phyloP scores from a whole-genome alignment of 2,888 invertebrate species.

The Diadegma fenestrale region DNA sequence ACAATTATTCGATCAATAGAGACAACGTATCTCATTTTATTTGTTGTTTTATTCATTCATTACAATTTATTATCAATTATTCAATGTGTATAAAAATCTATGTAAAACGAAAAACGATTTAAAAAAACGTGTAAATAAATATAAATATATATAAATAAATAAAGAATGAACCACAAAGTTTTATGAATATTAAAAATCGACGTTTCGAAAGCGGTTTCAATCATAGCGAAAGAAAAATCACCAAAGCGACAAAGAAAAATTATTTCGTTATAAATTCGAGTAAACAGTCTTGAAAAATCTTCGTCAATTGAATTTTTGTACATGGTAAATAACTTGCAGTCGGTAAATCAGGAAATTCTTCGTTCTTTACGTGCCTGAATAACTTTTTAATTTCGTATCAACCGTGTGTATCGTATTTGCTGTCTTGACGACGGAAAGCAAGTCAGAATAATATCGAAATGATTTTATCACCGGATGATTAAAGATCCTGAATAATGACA shows the following conservation, averaged over 20 bases:
- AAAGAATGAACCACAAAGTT: conserved; percentile 21
- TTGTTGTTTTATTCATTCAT: conserved; percentile 70
- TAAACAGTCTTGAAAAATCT: not conserved
- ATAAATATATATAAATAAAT: conserved; percentile 18
- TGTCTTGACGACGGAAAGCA: not conserved
- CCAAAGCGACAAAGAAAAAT: not conserved
- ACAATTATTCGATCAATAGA: conserved; percentile 19
- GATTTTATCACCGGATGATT: conserved; percentile 8
- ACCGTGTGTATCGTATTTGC: not conserved
- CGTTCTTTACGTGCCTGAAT: not conserved
- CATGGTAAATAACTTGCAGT: not conserved
- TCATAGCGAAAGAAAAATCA: not conserved
- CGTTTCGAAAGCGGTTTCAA: not conserved
- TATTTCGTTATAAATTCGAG: too few species aligned
- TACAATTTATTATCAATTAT: conserved; percentile 61
- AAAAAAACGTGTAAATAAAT: conserved; percentile 54
- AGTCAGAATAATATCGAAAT: not conserved
- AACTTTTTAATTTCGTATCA: not conserved
- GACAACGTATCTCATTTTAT: conserved; percentile 56
- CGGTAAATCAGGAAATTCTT: not conserved
- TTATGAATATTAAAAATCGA: not conserved
- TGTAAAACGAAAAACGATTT: conserved; percentile 48
- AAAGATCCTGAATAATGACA: not conserved
- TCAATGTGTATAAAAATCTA: conserved; percentile 42
- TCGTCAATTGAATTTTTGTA: not conserved